A percentile compares a stretch with the other conserved stretches of the same genome.
Conservation (phyloP, 2,797 vertebrate genomes). For the Peromyscus melanophrys region DNA sequence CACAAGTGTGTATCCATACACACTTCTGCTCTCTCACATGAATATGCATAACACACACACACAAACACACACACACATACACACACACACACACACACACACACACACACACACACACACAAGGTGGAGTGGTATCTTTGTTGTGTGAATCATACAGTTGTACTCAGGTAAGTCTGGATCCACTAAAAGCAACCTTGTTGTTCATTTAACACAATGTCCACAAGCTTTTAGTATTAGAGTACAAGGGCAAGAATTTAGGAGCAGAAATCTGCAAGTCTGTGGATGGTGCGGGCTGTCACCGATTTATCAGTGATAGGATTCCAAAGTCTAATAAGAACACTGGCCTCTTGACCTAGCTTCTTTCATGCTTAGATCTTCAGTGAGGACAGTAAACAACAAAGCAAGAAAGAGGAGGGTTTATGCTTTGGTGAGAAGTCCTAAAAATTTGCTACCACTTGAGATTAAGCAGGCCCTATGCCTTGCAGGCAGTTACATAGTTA, state of each 20-base stretch:
- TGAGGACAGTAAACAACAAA: slow-evolving; percentile 7
- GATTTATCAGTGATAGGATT: slow-evolving; percentile 38
- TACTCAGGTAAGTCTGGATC: neutral
- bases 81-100: neutral
- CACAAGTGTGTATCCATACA: neutral
- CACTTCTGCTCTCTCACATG: neutral
- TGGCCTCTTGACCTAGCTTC: neutral
- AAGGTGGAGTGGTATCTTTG: neutral
- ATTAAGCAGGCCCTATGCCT: neutral
- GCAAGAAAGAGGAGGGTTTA: neutral
- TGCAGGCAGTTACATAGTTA: neutral
- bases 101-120: neutral
- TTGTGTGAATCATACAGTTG: neutral
- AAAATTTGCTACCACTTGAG: neutral
- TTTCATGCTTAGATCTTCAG: neutral
- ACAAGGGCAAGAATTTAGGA: neutral
- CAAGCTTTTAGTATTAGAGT: neutral
- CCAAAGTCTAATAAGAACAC: slow-evolving; percentile 12
- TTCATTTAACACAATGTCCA: neutral
- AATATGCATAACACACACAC: neutral
- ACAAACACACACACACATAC: neutral
- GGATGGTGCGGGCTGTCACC: neutral
- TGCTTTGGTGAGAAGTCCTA: slow-evolving; percentile 21
- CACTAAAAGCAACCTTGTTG: neutral
- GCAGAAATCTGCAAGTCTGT: slow-evolving; percentile 22